phyloP scores from a whole-genome alignment of 2,797 vertebrate species.

The Tokudaia tokunoshimensis region DNA sequence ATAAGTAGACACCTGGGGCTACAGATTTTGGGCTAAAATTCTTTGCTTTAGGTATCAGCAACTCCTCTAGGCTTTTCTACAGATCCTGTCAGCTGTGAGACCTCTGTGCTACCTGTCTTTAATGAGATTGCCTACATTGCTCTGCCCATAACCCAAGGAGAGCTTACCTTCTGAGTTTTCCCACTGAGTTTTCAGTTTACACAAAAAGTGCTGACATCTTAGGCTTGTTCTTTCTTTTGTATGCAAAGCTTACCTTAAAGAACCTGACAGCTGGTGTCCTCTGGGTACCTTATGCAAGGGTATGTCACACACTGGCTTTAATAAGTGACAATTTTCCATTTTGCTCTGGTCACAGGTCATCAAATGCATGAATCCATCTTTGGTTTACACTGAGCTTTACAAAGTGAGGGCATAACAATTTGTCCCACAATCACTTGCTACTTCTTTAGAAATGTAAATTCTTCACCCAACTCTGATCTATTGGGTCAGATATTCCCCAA shows the following conservation, averaged over 20 bases:
- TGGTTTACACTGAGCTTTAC: not conserved
- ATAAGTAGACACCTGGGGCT: not conserved
- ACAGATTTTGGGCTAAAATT: not conserved
- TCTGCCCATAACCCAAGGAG: not conserved
- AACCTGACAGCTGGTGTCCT: not conserved
- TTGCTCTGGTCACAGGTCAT: not conserved
- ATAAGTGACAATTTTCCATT: not conserved
- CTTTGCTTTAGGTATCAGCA: not conserved
- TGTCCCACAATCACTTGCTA: not conserved
- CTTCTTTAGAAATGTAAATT: not conserved
- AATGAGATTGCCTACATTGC: conserved; percentile 49
- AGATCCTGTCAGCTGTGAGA: not conserved
- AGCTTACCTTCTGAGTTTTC: conserved; percentile 32
- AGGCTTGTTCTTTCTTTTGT: conserved; percentile 17
- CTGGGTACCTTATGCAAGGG: not conserved
- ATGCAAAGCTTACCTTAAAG: not conserved
- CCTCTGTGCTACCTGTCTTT: conserved; percentile 33
- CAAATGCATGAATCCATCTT: not conserved
- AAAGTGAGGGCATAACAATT: not conserved
- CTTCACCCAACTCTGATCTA: rapidly evolving
- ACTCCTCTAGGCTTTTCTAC: not conserved
- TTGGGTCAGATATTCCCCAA: not conserved
- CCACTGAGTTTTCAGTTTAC: conserved; percentile 17
- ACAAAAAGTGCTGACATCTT: not conserved
- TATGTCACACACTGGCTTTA: rapidly evolving